A percentile compares a stretch with the other conserved stretches of the same genome.
These are phyloP conservation scores for Sus scrofa DNA, from an alignment of 2,113 vertebrate species.

Conservation along the genomic window T2T-Sscrofa CM000824.6:110570501-110571000, in stretches of 20 bases:
- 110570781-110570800: not conserved
- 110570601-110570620: not conserved
- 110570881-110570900: not conserved
- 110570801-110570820: not conserved
- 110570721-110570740: not conserved
- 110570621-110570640: no score
- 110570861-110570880: not conserved
- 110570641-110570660: not conserved
- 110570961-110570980: not conserved
- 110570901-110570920: not conserved
- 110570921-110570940: not conserved
- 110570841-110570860: not conserved
- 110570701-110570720: not conserved
- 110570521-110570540: not conserved
- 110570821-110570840: not conserved
- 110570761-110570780: not conserved
- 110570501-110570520: not conserved
- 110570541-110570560: not conserved
- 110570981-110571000: not conserved
- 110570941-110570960: not conserved
- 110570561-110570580: not conserved
- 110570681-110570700: not conserved
- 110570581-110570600: not conserved
- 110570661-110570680: not conserved
- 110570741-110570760: not conserved